Base-by-base conservation (phyloP, 1,140 invertebrate species). In the Plectrocnemia conspersa region DNA sequence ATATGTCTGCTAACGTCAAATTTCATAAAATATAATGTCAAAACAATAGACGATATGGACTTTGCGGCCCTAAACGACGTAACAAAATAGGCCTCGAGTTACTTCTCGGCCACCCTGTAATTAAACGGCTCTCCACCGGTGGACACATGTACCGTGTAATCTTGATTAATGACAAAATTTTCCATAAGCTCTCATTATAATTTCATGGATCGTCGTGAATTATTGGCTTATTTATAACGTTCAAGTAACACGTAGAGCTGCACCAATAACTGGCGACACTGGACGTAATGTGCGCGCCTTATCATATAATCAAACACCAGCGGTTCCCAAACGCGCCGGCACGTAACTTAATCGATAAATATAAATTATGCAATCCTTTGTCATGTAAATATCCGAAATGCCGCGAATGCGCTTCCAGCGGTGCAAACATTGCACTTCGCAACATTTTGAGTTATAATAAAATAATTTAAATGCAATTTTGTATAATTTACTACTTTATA, bases 111-210 rank as follows among this genome's bases (percentile, higher is more conserved):
- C 47, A 50, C 47, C 47, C 47, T 50, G 22, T 50, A 38, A 50
- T 50, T 50, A 50, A 50, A 50, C 15, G 47, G 33, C 36, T 19
- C 29, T 48, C 46, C 46, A 24, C 36, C 23, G 46, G 46, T 35
- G 47, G 33, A 50, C 47, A 50, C 47, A 24, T 38, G 47, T 24
- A 50, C 47, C 47, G 19, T 50, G 47, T 50, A 50, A 50, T 50
- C 47, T 50, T 50, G 47, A 50, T 50, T 50, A 50, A 50, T 50
- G 33, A 38, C 13, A 36, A 50, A 50, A 50, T 50, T 50, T 50
- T 50, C 47, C 47, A 50, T 50, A 50, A 50, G 47, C 47, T 50
- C 47, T 50, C 47, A 50, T 50, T 50, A 50, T 50, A 50, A 50
- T 50, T 50, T 50, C 47, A 50, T 50, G 47, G 47, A 50, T 50